phyloP scores from a whole-genome alignment of 2,797 vertebrate genomes.

The Eulemur mongoz region DNA sequence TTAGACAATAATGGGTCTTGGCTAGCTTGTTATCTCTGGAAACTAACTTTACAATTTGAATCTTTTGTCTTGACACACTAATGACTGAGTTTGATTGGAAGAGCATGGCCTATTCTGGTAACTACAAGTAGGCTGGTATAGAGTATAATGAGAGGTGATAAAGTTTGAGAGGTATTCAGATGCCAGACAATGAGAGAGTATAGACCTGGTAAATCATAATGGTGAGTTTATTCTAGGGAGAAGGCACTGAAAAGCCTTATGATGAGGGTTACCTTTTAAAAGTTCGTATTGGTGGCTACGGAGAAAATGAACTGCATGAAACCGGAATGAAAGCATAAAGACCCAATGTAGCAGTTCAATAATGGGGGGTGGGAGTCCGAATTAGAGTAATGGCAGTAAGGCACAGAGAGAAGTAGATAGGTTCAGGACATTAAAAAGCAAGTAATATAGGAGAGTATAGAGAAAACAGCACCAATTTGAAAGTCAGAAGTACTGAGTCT shows the following conservation, averaged over 20 bases:
- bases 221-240: neutral
- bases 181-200: too few relatives aligned
- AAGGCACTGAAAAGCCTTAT: neutral
- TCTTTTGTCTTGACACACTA: neutral
- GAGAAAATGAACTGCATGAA: neutral
- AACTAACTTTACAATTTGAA: neutral
- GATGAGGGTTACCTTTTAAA: neutral
- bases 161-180: neutral
- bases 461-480: neutral
- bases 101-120: neutral
- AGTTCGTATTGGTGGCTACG: neutral
- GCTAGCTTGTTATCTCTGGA: neutral
- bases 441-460: neutral
- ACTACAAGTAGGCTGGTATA: neutral
- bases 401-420: neutral
- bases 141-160: neutral
- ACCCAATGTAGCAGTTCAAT: neutral
- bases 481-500: neutral
- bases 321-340: neutral
- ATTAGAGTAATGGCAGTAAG: neutral
- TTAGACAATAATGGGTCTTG: neutral
- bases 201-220: neutral
- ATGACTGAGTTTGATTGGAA: neutral
- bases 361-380: neutral
- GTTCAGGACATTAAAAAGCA: neutral